Percentiles rank a stretch among this genome's conserved stretches.
Evolutionary conservation across 2,113 vertebrate species (phyloP).

Genomic region (Pycnonotus jocosus): DNA sequence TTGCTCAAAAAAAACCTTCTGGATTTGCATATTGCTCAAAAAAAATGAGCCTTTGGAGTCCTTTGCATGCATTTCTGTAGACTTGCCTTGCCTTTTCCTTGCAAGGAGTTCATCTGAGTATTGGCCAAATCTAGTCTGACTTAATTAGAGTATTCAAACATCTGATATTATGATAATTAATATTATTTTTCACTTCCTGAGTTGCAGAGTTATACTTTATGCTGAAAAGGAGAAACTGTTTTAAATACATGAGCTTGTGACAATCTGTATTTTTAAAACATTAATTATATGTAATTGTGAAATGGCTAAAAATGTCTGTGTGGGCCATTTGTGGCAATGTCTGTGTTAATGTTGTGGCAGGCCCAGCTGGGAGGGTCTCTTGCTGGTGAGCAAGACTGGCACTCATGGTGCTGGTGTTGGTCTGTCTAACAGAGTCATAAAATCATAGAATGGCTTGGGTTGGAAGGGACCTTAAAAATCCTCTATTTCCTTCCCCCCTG

Average conservation of each 20-base stretch:
- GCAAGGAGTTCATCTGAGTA: background rate
- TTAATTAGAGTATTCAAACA: background rate
- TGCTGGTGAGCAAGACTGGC: background rate
- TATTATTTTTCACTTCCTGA: background rate
- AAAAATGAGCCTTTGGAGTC: background rate
- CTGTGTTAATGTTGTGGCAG: background rate
- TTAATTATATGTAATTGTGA: background rate
- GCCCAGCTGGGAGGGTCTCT: background rate
- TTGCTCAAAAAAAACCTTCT: conserved; percentile 4
- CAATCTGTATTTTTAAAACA: background rate
- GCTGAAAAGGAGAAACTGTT: background rate
- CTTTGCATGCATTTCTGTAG: background rate
- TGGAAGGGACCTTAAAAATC: background rate
- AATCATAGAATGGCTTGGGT: background rate
- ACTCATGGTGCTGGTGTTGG: accelerated
- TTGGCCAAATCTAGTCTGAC: background rate
- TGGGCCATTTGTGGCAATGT: background rate
- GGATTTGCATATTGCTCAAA: background rate
- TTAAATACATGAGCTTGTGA: background rate
- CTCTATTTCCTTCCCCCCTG: background rate
- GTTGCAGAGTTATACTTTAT: background rate
- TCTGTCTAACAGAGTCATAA: background rate
- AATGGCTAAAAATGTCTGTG: background rate
- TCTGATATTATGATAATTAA: background rate
- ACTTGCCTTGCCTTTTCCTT: background rate